Conservation (phyloP, 1,140 invertebrate species). For the Drosophila kikkawai region DNA sequence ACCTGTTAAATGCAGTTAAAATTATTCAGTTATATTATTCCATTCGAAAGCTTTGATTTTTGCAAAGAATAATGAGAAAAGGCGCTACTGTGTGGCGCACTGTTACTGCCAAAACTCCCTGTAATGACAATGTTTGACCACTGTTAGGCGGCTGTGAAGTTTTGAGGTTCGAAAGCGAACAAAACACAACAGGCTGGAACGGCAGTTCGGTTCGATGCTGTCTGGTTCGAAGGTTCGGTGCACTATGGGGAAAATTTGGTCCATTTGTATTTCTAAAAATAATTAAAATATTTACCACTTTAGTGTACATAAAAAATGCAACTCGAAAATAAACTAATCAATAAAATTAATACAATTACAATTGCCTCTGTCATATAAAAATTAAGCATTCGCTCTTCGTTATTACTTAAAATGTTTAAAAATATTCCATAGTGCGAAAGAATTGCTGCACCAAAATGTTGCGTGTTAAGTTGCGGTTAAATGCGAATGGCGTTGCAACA, state of each 20-base stretch:
- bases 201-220: background rate
- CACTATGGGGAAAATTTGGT: background rate
- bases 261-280: too few species aligned
- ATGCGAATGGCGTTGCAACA: background rate
- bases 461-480: background rate
- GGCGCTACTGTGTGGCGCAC: background rate
- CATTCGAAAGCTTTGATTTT: too few species aligned
- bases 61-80: too few species aligned
- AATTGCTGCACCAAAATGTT: conserved; percentile 12
- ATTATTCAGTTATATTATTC: too few species aligned
- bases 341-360: background rate
- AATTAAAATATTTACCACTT: background rate
- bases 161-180: conserved; percentile 29
- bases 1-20: too few species aligned
- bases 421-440: background rate
- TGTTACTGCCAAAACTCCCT: conserved; percentile 6
- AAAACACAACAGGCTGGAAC: conserved; percentile 30
- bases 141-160: conserved; percentile 5
- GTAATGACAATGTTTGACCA: background rate
- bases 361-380: background rate
- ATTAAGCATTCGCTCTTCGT: background rate
- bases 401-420: background rate
- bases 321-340: background rate
- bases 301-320: background rate
- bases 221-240: background rate